Percentiles rank a stretch among this genome's conserved stretches.
phyloP scores from a whole-genome alignment of 2,113 vertebrate genomes.

The Daubentonia madagascariensis region DNA sequence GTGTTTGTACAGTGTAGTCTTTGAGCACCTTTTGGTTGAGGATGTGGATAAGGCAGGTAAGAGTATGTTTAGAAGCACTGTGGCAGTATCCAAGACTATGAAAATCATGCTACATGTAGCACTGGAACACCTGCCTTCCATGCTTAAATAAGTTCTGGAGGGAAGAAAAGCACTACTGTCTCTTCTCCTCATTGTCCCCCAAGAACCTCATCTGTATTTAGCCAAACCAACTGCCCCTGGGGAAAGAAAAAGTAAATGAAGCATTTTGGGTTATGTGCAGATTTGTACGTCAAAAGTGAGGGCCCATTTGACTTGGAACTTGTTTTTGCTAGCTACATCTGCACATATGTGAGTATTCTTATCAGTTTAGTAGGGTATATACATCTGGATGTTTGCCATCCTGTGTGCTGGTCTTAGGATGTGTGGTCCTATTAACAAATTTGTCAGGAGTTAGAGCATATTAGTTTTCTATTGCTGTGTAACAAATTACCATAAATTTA shows the following conservation, averaged over 20 bases:
- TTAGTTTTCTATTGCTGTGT: neutral
- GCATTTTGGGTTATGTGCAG: neutral
- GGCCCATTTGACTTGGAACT: neutral
- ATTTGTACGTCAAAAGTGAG: neutral
- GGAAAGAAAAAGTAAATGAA: neutral
- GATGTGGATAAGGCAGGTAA: neutral
- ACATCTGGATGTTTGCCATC: neutral
- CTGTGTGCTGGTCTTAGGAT: neutral
- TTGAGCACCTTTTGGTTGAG: neutral
- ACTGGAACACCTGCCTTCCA: neutral
- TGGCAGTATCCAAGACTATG: neutral
- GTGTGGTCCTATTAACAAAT: neutral
- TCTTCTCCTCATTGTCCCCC: neutral
- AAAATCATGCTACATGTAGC: neutral
- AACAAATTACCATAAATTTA: neutral
- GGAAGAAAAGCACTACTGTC: neutral
- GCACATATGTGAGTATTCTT: neutral
- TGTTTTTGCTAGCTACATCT: neutral
- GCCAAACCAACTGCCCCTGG: neutral
- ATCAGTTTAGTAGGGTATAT: neutral
- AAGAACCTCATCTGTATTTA: neutral
- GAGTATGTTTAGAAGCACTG: neutral
- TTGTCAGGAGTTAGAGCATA: neutral
- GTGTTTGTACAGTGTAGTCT: neutral
- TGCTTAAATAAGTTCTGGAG: neutral